Percentiles rank a stretch among this genome's conserved stretches.
Evolutionary conservation across 2,113 vertebrate species (phyloP).

Genomic region (Ia io): DNA sequence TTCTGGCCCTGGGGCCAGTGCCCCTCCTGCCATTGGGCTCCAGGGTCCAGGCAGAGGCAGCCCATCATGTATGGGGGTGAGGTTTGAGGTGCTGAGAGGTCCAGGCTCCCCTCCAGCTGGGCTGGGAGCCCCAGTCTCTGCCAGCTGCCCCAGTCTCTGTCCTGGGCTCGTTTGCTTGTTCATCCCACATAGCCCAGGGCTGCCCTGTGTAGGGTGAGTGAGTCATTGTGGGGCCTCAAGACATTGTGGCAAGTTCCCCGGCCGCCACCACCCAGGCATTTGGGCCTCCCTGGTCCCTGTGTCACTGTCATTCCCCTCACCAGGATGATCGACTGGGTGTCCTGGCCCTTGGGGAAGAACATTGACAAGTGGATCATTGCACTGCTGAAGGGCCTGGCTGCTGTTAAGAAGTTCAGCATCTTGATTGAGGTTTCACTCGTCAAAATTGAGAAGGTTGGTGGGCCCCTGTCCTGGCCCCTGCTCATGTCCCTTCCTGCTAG

Average conservation of each 20-base stretch:
- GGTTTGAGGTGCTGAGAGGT: background rate
- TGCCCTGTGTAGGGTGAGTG: background rate
- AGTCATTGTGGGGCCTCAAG: background rate
- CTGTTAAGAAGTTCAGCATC: slow-evolving; percentile 89
- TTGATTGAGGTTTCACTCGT: slow-evolving; percentile 88
- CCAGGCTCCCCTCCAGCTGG: background rate
- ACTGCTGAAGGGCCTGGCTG: slow-evolving; percentile 86
- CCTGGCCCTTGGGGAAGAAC: slow-evolving; percentile 88
- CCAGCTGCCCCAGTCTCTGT: background rate
- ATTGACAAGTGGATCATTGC: slow-evolving; percentile 90
- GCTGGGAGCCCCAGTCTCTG: background rate
- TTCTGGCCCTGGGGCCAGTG: background rate
- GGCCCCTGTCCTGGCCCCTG: background rate
- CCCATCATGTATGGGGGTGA: background rate
- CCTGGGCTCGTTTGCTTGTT: background rate
- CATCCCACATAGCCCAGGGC: background rate
- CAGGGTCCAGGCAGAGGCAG: background rate
- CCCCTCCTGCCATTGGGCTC: background rate
- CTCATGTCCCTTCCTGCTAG: background rate
- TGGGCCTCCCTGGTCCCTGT: background rate
- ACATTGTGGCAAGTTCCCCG: background rate
- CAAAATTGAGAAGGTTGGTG: slow-evolving; percentile 89
- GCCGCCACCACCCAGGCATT: background rate
- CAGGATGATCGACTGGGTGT: slow-evolving; percentile 90
- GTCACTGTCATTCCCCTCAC: slow-evolving; percentile 22